Conservation (phyloP, 2,113 vertebrate species). For the Athene cunicularia region DNA sequence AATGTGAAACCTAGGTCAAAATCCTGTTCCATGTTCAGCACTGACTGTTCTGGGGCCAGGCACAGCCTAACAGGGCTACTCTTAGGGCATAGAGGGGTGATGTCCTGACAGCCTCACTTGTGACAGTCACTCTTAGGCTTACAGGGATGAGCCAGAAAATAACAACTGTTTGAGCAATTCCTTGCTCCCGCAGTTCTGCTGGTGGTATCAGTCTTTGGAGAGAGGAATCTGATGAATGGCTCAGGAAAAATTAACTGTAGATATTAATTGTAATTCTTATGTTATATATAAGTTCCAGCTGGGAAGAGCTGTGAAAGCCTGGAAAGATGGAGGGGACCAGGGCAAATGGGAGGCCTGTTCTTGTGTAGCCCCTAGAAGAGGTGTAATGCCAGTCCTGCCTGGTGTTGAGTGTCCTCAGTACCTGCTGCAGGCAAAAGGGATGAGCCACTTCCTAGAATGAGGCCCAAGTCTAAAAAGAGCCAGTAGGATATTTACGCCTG, state of each 20-base stretch:
- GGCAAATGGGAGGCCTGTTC: background rate
- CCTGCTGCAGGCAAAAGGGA: background rate
- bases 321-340: background rate
- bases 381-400: background rate
- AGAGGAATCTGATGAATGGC: background rate
- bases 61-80: background rate
- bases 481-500: fast-evolving
- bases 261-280: background rate
- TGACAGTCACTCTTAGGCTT: background rate
- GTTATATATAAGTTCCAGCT: background rate
- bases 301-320: background rate
- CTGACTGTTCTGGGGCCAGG: background rate
- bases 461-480: background rate
- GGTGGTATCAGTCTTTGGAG: background rate
- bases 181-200: background rate
- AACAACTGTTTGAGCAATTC: background rate
- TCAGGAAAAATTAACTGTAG: background rate
- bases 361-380: background rate
- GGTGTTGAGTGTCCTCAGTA: background rate
- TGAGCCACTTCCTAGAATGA: background rate
- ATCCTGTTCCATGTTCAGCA: background rate
- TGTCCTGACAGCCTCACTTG: background rate
- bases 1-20: background rate
- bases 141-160: background rate
- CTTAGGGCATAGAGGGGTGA: background rate